Percentiles rank a stretch among this genome's conserved stretches.
Evolutionary conservation across 1,140 invertebrate genomes (phyloP).

Genomic region (Eurosta solidaginis): DNA sequence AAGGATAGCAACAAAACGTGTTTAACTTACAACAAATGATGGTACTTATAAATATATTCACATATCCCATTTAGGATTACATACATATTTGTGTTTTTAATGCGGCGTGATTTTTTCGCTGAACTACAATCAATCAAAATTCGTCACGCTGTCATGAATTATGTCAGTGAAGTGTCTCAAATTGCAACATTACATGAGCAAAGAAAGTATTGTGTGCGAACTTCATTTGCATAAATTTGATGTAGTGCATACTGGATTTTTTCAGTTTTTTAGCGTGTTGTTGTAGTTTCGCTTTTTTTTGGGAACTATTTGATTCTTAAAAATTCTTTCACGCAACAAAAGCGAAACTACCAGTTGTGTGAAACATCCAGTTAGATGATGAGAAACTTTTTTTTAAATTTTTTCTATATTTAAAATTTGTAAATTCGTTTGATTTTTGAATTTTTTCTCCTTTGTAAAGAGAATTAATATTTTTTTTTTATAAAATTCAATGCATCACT

Average conservation of each 20-base stretch:
- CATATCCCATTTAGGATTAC: not conserved
- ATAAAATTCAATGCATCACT: not conserved
- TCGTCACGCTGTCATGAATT: conserved; percentile 58
- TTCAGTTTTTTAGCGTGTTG: not conserved
- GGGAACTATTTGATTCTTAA: not conserved
- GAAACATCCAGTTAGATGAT: not conserved
- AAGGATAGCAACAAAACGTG: not conserved
- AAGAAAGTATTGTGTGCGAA: not conserved
- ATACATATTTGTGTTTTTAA: not conserved
- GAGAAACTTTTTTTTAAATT: not conserved
- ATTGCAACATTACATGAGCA: conserved; percentile 40
- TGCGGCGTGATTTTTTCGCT: conserved; percentile 28
- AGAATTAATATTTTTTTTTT: not conserved
- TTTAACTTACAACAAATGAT: not conserved
- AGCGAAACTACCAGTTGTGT: not conserved
- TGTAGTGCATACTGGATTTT: not conserved
- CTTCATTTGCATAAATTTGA: conserved; percentile 17
- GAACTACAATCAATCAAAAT: conserved; percentile 57
- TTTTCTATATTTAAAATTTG: not conserved
- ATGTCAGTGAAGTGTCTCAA: conserved; percentile 57
- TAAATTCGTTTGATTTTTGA: not conserved
- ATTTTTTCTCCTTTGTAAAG: not conserved
- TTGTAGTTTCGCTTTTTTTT: not conserved
- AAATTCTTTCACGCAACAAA: not conserved
- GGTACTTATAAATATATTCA: not conserved